A percentile compares a stretch with the other conserved stretches of the same genome.
Conservation (phyloP, 2,113 vertebrate species). For the Arenaria interpres region DNA sequence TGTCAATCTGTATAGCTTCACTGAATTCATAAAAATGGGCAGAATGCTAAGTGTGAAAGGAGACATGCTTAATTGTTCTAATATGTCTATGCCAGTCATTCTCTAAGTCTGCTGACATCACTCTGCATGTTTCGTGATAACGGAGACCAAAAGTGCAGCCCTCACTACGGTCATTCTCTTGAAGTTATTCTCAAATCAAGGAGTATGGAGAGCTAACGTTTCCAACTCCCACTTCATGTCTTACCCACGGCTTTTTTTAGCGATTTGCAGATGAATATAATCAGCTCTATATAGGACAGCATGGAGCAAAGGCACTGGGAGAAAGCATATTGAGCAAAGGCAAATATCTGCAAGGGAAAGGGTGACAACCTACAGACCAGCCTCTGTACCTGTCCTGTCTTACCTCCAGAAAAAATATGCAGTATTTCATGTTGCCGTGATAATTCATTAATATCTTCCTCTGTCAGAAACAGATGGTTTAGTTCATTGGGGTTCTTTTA, state of each 20-base stretch:
- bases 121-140: rapidly evolving
- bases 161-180: background rate
- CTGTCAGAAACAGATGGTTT: background rate
- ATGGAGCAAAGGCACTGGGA: background rate
- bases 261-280: background rate
- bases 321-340: background rate
- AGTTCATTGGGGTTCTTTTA: background rate
- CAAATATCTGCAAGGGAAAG: background rate
- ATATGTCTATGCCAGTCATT: too few relatives aligned
- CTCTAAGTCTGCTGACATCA: background rate
- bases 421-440: background rate
- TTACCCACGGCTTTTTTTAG: background rate
- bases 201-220: background rate
- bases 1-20: background rate
- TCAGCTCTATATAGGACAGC: background rate
- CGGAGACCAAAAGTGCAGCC: background rate
- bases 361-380: background rate
- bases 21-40: background rate
- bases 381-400: background rate
- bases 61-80: background rate
- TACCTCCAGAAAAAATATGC: background rate
- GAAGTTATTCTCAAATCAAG: background rate
- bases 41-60: background rate
- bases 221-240: background rate
- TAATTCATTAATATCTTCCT: background rate